Evolutionary conservation across 2,888 invertebrate species (phyloP).

Genomic region (Pseudococcus longispinus): DNA sequence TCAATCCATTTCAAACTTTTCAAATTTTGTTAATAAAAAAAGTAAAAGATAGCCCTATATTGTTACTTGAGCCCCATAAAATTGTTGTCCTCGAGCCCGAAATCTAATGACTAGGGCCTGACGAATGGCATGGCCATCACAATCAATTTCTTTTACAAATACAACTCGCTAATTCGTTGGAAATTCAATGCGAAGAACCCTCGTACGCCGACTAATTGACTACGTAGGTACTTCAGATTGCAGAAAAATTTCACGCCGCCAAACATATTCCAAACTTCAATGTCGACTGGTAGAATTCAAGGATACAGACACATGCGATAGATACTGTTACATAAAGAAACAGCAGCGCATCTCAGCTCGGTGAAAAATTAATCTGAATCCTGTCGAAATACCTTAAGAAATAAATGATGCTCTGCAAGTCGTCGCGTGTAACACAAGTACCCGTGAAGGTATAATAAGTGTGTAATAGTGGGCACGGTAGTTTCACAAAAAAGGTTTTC

Average conservation of each 20-base stretch:
- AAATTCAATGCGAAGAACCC: not conserved
- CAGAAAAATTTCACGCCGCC: too few species aligned
- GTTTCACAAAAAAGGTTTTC: not conserved
- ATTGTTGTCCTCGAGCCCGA: too few species aligned
- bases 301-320: not conserved
- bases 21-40: too few species aligned
- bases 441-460: not conserved
- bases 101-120: too few species aligned
- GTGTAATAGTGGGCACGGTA: not conserved
- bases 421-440: conserved; percentile 23
- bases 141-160: too few species aligned
- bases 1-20: too few species aligned
- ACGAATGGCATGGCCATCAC: too few species aligned
- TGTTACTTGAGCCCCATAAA: too few species aligned
- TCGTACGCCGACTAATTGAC: not conserved
- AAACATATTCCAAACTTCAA: too few species aligned
- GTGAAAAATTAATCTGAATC: not conserved
- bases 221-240: too few species aligned
- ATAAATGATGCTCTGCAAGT: not conserved
- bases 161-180: not conserved
- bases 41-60: too few species aligned
- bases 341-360: not conserved
- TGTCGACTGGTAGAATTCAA: not conserved
- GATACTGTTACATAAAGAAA: not conserved
- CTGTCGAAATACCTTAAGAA: not conserved